Evolutionary conservation across 2,113 vertebrate genomes (phyloP), one percentile per base, ranked within the genome.

Genomic region (Chaetorhynchus papuensis): DNA sequence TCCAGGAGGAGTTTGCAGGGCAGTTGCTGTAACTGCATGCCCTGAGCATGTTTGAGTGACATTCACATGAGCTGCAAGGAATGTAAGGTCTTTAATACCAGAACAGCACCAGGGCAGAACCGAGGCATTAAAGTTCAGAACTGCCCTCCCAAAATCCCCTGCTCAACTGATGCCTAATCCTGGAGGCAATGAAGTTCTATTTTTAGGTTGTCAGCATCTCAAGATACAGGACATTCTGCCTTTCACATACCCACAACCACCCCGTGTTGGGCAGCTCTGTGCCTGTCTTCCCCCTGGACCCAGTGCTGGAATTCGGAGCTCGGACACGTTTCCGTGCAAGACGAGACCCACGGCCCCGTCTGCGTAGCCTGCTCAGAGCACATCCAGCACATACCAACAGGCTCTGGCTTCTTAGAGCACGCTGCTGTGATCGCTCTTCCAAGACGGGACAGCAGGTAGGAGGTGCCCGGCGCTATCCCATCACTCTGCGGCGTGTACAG

Each of bases 211-310:
- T 39, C 59, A 77, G 64, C 71, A 90, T 75, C 89, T 80, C 59
- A 89, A 89, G 60, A 95, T 41, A 88, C 35, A 70, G 83, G 68
- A 90, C 74, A 89, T 86, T 94, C 94, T 81, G 76, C 85, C 71
- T 89, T 77, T 85, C 11, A 10, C 85, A 63, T 65, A 47, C 35
- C 33, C 71, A 74, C 50, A 80, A 65, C 33, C 79, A 54, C 39
- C 50, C 71, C 33, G 24, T 0, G 1, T 2, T n/a, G 47, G 85
- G 85, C 83, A 86, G 54, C 50, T 70, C 90, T 1, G 1, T 42
- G 71, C 54, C 71, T 39, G 50, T 61, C 19, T 31, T 76, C 12
- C 23, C 41, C 18, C 26, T 14, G 16, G 5, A 20, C 19, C 31
- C 50, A 65, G 21, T 1, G 6, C 68, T 75, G 93, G 88, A 95